Conservation (phyloP, 1,140 invertebrate species). For the Phocides pigmalion region DNA sequence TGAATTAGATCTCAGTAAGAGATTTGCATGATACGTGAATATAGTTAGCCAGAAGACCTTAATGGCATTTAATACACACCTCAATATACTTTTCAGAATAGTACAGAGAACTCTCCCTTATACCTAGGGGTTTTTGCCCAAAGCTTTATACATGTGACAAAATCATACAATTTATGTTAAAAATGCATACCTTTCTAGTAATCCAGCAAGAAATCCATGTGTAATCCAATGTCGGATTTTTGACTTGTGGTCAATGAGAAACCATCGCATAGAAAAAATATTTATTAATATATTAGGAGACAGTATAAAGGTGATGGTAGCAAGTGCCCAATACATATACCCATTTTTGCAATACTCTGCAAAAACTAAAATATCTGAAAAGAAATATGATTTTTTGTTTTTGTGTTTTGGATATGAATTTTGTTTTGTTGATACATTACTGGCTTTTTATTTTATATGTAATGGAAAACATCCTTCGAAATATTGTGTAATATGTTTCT, state of each 20-base stretch:
- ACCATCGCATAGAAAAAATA: slow-evolving; percentile 76
- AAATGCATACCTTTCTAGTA: slow-evolving; percentile 75
- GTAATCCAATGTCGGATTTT: slow-evolving; percentile 68
- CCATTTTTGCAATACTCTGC: slow-evolving; percentile 75
- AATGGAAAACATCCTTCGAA: too few relatives aligned
- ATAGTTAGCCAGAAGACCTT: too few relatives aligned
- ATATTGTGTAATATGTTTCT: too few relatives aligned
- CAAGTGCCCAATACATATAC: slow-evolving; percentile 66
- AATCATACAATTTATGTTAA: too few relatives aligned
- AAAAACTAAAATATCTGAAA: slow-evolving; percentile 76
- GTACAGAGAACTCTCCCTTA: too few relatives aligned
- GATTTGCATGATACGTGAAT: too few relatives aligned
- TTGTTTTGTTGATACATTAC: background rate
- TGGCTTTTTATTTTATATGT: too few relatives aligned
- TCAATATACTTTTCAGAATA: too few relatives aligned
- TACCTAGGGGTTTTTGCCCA: too few relatives aligned
- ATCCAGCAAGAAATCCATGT: slow-evolving; percentile 67
- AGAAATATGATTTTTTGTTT: slow-evolving; percentile 19
- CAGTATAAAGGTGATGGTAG: slow-evolving; percentile 68
- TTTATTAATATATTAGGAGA: slow-evolving; percentile 72
- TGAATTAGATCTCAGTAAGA: too few relatives aligned
- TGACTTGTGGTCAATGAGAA: slow-evolving; percentile 61
- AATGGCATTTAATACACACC: too few relatives aligned
- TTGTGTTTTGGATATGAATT: background rate
- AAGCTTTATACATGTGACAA: too few relatives aligned